Base-by-base conservation (phyloP, 2,888 invertebrate genomes). In the Eustalomyia histrio region DNA sequence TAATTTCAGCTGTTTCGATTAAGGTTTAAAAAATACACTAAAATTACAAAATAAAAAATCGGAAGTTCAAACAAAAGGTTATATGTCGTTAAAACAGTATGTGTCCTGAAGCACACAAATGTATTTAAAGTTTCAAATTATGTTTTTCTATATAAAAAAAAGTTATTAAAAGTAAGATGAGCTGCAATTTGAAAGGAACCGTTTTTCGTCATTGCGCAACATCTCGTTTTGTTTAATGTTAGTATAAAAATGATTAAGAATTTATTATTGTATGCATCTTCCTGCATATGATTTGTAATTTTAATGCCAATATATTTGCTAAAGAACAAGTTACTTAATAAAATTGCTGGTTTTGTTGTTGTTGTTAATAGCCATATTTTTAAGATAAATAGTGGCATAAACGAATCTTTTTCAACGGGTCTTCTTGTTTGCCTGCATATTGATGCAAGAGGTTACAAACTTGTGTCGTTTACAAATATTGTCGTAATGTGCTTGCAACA, bases 401-500 rank as follows among this genome's bases (percentile, higher is more conserved):
- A 67, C 72, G 21, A 12, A 9, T 29, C 7, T 73, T 18, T 35
- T 10, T 64, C 57, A 21, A 17, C 1, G 24, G 7, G 18, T 35
- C 33, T 47, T 29, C 33, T 58, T 17, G 12, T 39, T 52, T 74
- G 39, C 10, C 52, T n/a, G 39, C n/a, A 47, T 64, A 24, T 53
- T 55, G 55, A 21, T 60, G 16, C 2, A 39, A 57, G 52, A 29
- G 29, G 57, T 39, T 52, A 57, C 10, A 24, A 63, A 60, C 33
- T 43, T 72, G 47, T 67, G 53, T 29, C 53, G 33, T 16, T 55
- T 52, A 18, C 18, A 47, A 53, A 65, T 71, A 74, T 78, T 71
- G 78, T 67, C 81, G 73, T 33, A 78, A 61, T 58, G 52, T 67
- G 65, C 35, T 39, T 72, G 81, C 71, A 71, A 72, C 64, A 58